Evolutionary conservation across 2,797 vertebrate genomes (phyloP), one percentile per base, ranked within the genome.

Genomic region (Tiaroga cobitis): DNA sequence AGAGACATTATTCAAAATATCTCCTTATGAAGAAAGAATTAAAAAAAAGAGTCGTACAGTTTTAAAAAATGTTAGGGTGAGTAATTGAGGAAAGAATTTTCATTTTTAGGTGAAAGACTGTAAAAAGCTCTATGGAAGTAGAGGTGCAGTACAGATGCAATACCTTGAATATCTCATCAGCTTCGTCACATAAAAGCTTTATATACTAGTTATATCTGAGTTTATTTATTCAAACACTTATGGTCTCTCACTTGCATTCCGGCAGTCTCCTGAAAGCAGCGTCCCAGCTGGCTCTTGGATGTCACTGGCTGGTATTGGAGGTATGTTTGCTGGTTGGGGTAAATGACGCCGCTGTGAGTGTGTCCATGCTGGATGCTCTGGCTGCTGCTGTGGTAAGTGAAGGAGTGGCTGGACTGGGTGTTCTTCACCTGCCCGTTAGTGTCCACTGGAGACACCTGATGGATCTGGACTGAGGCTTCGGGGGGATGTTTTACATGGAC

Each of bases 401-500:
- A 95, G 76, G 95, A 93, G 70, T 97, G 94, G 61, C 93, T 94
- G 5, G 96, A 93, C 73, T 95, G 96, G 72, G 93, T 89, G 84
- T 92, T 95, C 89, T 96, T 96, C 0, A 91, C 81, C 91, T 96
- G 83, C 88, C 95, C 95, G 11, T 92, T 93, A 87, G 94, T 94
- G 82, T 98, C 98, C 72, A 99, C 93, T 91, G 97, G 97, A 86
- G 98, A 98, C 83, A 99, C 98, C 93, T 98, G 98, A 89, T 99
- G 98, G 87, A 99, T 97, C 93, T 99, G 97, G 81, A 99, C 97
- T 0, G 98, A 98, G 41, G 98, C 98, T 90, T 99, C 98, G 0
- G 98, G 97, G 46, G 98, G 98, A 90, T 99, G 98, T 89, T 99
- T 98, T 91, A 99, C 98, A 81, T 99, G 98, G 91, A 99, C 97